These are phyloP conservation scores for Troides helena DNA, from an alignment of 2,888 invertebrate genomes.

Conservation along the genomic window DNA sequence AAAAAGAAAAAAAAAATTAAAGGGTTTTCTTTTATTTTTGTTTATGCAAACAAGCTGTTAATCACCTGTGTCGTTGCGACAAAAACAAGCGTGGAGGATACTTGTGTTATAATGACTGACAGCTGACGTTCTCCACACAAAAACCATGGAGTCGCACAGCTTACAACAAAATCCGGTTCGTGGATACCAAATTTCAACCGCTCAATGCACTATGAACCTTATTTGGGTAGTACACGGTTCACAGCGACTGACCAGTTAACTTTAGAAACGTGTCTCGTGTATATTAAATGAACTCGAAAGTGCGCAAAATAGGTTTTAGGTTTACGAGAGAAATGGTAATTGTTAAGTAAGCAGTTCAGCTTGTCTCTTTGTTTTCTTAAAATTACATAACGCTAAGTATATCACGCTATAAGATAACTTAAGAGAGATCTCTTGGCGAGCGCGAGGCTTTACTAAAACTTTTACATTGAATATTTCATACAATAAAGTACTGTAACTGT, in stretches of 20 bases:
- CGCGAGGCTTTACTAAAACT: not conserved
- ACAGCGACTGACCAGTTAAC: not conserved
- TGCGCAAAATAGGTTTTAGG: conserved; percentile 29
- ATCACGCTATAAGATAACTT: not conserved
- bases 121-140: conserved; percentile 36
- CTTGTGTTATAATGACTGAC: conserved; percentile 37
- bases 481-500: conserved; percentile 7
- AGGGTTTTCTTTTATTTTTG: conserved; percentile 22
- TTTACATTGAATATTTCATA: conserved; percentile 10
- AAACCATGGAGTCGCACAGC: conserved; percentile 31
- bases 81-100: conserved; percentile 18
- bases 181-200: conserved; percentile 26
- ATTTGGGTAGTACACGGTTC: not conserved
- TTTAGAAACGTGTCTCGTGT: conserved; percentile 29
- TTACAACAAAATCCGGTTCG: conserved; percentile 36
- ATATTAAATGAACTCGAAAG: conserved; percentile 35
- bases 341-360: conserved; percentile 9
- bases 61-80: conserved; percentile 19
- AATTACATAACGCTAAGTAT: not conserved
- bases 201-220: conserved; percentile 7
- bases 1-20: conserved; percentile 12
- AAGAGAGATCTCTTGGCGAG: not conserved
- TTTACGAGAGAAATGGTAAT: conserved; percentile 24
- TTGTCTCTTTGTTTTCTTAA: not conserved
- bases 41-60: conserved; percentile 12